phyloP scores from a whole-genome alignment of 2,888 invertebrate species.

The Keiferia lycopersicella region DNA sequence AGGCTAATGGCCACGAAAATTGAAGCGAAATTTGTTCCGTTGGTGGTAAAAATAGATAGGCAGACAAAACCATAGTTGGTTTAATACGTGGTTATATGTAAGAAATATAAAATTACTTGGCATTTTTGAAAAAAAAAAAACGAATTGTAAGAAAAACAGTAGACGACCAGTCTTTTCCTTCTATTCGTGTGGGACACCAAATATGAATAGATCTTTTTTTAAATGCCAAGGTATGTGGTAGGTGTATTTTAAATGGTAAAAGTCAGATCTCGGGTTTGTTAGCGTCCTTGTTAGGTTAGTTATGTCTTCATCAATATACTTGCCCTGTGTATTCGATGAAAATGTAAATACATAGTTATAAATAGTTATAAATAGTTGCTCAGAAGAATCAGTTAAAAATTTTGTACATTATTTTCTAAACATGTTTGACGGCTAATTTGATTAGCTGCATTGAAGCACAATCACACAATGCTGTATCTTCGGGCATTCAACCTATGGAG shows the following conservation, averaged over 20 bases:
- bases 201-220: not conserved
- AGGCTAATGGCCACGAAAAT: no score
- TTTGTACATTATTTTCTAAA: not conserved
- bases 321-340: not conserved
- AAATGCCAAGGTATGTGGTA: not conserved
- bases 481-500: no score
- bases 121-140: no score
- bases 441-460: not conserved
- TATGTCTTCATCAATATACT: not conserved
- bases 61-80: not conserved
- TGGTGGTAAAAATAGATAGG: not conserved
- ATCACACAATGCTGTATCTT: not conserved
- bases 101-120: not conserved
- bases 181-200: no score
- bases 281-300: slow-evolving; percentile 47
- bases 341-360: not conserved
- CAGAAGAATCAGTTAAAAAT: not conserved
- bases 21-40: no score
- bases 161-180: no score
- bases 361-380: not conserved
- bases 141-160: no score
- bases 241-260: slow-evolving; percentile 42
- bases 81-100: not conserved
- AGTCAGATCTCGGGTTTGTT: slow-evolving; percentile 48
- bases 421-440: not conserved